Percentiles rank a stretch among this genome's conserved stretches.
These are phyloP conservation scores for Philopotamus ludificatus DNA, from an alignment of 1,140 invertebrate species.

Conservation along the genomic window DNA sequence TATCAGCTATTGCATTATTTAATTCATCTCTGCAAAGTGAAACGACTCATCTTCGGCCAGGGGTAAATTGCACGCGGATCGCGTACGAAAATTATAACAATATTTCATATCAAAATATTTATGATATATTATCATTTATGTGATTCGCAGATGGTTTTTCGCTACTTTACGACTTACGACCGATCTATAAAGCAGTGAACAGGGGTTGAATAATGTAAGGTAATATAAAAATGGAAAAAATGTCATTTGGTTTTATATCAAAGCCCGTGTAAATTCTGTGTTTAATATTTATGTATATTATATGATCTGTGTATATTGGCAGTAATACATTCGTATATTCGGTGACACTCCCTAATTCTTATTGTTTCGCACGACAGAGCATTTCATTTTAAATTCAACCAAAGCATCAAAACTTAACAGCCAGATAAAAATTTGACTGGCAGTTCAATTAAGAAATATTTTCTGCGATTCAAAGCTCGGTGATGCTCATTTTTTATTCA, in stretches of 20 bases:
- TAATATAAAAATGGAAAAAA: not conserved
- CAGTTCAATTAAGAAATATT: constrained; percentile 29
- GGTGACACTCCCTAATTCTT: not conserved
- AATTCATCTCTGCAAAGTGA: no score
- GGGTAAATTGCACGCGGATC: no score
- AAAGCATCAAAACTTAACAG: not conserved
- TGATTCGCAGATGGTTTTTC: not conserved
- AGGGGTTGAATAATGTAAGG: not conserved
- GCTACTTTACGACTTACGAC: not conserved
- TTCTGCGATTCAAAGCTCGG: not conserved
- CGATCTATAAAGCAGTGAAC: not conserved
- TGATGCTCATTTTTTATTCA: not conserved
- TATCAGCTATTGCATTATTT: no score
- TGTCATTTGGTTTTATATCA: not conserved
- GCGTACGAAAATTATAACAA: not conserved
- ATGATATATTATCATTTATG: not conserved
- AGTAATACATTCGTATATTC: not conserved
- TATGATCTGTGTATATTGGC: not conserved
- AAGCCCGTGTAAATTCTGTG: not conserved
- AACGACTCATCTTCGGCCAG: no score
- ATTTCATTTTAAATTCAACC: not conserved
- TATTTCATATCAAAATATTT: not conserved
- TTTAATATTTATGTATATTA: not conserved
- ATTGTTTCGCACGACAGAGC: not conserved
- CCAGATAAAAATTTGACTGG: constrained; percentile 29